Percentiles rank a stretch among this genome's conserved stretches.
Evolutionary conservation across 2,888 invertebrate species (phyloP).

Genomic region (Teleiodes luculella): DNA sequence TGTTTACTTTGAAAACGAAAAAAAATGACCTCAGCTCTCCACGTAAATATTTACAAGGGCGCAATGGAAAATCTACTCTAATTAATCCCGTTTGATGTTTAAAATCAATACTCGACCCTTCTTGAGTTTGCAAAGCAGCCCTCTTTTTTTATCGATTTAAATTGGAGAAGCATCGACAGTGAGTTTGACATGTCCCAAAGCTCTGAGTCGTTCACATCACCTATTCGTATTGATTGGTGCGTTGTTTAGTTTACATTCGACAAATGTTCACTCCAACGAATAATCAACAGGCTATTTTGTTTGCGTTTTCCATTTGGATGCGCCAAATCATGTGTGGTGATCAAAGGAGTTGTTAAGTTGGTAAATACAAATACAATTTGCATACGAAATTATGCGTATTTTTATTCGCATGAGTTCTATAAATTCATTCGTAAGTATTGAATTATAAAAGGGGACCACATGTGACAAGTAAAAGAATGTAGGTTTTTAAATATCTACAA

Average conservation of each 20-base stretch:
- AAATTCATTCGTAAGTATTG: no score
- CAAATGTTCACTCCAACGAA: constrained; percentile 24
- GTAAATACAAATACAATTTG: constrained; percentile 2
- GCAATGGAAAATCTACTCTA: constrained; percentile 30
- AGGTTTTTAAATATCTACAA: constrained; percentile 3
- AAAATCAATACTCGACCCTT: constrained; percentile 35
- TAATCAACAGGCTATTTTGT: constrained; percentile 21
- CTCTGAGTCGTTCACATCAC: constrained; percentile 44
- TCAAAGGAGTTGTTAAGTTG: neutral
- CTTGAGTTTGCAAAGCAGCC: constrained; percentile 33
- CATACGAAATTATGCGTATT: neutral
- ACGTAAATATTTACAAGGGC: constrained; percentile 10
- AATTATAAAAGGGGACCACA: neutral
- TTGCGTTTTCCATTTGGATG: constrained; percentile 20
- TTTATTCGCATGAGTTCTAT: neutral
- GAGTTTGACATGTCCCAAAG: constrained; percentile 50
- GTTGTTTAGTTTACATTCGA: constrained; percentile 35
- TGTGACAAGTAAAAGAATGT: neutral
- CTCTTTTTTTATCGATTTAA: constrained; percentile 60
- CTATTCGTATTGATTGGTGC: constrained; percentile 49
- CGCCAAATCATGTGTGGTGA: constrained; percentile 5
- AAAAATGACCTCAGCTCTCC: constrained; percentile 18
- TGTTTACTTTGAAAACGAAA: constrained; percentile 59
- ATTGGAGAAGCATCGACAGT: constrained; percentile 67
- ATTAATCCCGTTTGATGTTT: constrained; percentile 58